Evolutionary conservation across 2,888 invertebrate genomes (phyloP).

Genomic region (Matsumyia berberina): DNA sequence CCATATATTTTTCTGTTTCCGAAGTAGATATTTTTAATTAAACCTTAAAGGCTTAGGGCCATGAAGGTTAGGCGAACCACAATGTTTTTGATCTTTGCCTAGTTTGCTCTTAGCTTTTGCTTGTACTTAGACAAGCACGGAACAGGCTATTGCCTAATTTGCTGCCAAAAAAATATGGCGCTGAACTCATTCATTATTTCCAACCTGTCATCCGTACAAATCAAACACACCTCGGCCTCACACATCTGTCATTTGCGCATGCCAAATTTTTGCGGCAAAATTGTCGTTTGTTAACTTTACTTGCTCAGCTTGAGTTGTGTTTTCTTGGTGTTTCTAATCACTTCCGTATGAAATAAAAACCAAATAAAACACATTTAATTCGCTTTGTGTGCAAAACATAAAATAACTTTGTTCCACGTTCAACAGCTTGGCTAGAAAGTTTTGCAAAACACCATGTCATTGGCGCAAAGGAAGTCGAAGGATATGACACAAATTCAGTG

Average conservation of each 20-base stretch:
- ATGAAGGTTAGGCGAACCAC: no score
- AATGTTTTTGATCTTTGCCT: no score
- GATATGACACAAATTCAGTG: constrained; percentile 81
- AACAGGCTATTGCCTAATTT: no score
- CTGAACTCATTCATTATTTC: background rate
- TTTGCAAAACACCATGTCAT: background rate
- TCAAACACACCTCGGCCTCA: constrained; percentile 6
- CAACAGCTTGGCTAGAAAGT: background rate
- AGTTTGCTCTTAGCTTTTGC: no score
- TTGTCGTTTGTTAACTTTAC: constrained; percentile 16
- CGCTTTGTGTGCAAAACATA: background rate
- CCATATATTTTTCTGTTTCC: no score
- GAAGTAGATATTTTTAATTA: no score
- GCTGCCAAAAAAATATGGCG: background rate
- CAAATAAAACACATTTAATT: background rate
- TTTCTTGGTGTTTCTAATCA: background rate
- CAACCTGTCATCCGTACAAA: background rate
- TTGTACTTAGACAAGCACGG: no score
- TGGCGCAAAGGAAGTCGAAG: constrained; percentile 41
- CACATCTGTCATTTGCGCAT: constrained; percentile 49
- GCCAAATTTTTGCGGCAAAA: constrained; percentile 63
- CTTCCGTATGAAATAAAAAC: background rate
- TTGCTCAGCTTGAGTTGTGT: background rate
- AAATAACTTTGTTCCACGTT: background rate
- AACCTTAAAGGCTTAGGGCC: no score